Evolutionary conservation across 2,888 invertebrate species (phyloP), one percentile per base, ranked within the genome.

Genomic region (Drosophila helvetica): DNA sequence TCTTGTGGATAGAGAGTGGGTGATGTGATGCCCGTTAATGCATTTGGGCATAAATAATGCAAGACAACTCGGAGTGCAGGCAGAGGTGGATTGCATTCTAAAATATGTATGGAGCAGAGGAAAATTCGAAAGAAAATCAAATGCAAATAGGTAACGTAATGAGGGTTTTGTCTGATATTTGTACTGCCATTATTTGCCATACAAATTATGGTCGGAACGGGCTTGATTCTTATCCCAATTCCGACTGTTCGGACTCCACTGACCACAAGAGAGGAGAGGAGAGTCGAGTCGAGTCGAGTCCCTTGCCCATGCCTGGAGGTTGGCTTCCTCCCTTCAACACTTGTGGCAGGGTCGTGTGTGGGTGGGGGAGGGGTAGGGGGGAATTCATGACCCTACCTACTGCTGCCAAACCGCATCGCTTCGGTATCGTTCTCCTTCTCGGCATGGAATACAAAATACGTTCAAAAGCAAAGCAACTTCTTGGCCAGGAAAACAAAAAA

Each of bases 1-100:
- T 38, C 38, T n/a, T n/a, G 38, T 38, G 38, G 38, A 2, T 15
- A 2, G 1, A 43, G 15, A 19, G 48, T 18, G 7, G 33, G 6
- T 30, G 18, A 27, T 22, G 48, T 2, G 18, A 7, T 12, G 78
- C 66, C 61, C 62, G 70, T 82, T 77, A 86, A 80, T 83, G 83
- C 71, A 77, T 78, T 78, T 61, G 71, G 60, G 79, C 75, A 83
- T 83, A 77, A 83, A 77, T 79, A 79, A 77, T 78, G 65, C 53
- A 43, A 66, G 55, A 66, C 56, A 56, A 55, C 38, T 55, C 15
- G 12, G 4, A 27, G 63, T 50, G 15, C 42, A 42, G 43, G 27
- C 30, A 65, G 64, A 69, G 61, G 62, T 45, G 48, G 53, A 48
- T 52, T 84, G 79, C 51, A 66, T 67, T 82, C 75, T 67, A 78